Evolutionary conservation across 2,888 invertebrate genomes (phyloP), one percentile per base, ranked within the genome.

Genomic region (Caradrina clavipalpis): DNA sequence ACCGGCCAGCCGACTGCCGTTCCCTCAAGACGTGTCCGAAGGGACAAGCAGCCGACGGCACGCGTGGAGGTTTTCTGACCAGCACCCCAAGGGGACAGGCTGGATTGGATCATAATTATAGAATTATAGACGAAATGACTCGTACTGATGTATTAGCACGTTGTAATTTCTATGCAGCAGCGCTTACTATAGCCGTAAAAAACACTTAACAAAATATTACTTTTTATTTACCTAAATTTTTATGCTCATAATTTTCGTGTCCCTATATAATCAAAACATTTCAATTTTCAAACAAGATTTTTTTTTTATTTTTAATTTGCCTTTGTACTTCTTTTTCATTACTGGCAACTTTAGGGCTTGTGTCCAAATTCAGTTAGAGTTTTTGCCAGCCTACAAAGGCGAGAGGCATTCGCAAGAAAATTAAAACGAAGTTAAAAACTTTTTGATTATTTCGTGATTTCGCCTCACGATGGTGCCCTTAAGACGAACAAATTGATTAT

Each of bases 401-500:
- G 54, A 65, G 62, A 61, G 66, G 68, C 70, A 59, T 73, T 55
- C 51, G 54, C 57, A 59, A 73, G 64, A 76, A 82, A 82, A 80
- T 76, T 76, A 71, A 81, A 80, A 81, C n/a, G 54, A 82, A 79
- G 65, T 82, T 81, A 73, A 55, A 63, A 81, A 80, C 70, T 78
- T 80, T 77, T 78, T 86, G 81, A 87, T 85, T 83, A 84, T 86
- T 81, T 75, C 61, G 69, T 61, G 76, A 78, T 80, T 78, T 65
- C 8, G 56, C 17, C 17, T 75, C 50, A 50, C 63, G 53, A 61
- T 22, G 39, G 21, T 17, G 17, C 10, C 11, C 35, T 49, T 50
- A 57, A 21, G 47, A 10, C 58, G 50, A 15, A 8, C 49, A 59
- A 66, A 35, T 65, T 79, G 60, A 71, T 61, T 73, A 58, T 26